phyloP scores from a whole-genome alignment of 2,797 vertebrate genomes.

The Anableps anableps region DNA sequence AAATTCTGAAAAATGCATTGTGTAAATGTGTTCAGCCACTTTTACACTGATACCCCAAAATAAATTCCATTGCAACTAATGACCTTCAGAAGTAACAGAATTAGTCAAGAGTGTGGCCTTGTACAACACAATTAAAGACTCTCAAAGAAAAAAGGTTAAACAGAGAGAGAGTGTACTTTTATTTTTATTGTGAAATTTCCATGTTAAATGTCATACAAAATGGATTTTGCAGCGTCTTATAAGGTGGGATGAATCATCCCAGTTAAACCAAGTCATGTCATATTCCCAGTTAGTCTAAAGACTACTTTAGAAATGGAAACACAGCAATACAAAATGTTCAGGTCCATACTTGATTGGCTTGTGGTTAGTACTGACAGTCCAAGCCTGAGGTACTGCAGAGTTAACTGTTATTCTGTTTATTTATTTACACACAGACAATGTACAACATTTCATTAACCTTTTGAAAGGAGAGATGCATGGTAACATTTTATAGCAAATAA shows the following conservation, averaged over 20 bases:
- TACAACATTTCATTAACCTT: too few relatives aligned
- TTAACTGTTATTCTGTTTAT: too few relatives aligned
- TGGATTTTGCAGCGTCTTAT: slow-evolving; percentile 12
- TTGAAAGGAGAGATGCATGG: too few relatives aligned
- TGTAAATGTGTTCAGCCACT: background rate
- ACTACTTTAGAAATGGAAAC: slow-evolving; percentile 1
- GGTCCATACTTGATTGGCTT: background rate
- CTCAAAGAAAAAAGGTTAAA: slow-evolving; percentile 4
- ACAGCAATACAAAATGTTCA: background rate
- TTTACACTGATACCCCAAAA: background rate
- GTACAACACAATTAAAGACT: background rate
- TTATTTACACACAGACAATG: too few relatives aligned
- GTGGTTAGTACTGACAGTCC: background rate
- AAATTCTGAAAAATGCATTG: background rate
- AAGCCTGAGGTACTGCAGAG: background rate
- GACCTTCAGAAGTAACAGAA: background rate
- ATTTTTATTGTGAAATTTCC: background rate
- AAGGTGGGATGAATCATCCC: background rate
- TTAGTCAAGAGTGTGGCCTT: background rate
- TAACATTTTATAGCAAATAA: too few relatives aligned
- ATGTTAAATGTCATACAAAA: background rate
- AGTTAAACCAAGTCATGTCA: background rate
- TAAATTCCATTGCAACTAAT: background rate
- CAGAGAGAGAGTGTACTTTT: background rate
- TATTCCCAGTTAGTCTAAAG: background rate